phyloP scores from a whole-genome alignment of 2,113 vertebrate genomes.

The Athene cunicularia region DNA sequence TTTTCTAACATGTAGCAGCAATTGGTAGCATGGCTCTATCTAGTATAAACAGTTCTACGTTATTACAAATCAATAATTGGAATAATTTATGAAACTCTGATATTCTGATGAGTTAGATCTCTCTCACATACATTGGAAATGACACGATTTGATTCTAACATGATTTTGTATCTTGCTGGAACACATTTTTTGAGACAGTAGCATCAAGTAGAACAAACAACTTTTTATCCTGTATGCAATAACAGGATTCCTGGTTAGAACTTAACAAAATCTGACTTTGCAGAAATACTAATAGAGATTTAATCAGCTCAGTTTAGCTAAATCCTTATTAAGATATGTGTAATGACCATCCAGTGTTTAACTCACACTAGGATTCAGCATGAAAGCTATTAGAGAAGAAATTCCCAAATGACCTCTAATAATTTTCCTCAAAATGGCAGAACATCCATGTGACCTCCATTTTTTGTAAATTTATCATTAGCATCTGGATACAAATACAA shows the following conservation, averaged over 20 bases:
- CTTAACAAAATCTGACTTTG: constrained; percentile 40
- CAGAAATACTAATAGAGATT: constrained; percentile 41
- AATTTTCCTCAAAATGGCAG: not conserved
- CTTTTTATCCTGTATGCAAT: not conserved
- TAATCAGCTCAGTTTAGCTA: constrained; percentile 47
- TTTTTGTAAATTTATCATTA: not conserved
- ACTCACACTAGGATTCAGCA: not conserved
- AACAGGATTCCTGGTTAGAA: constrained; percentile 35
- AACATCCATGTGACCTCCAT: not conserved
- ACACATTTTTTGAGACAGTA: not conserved
- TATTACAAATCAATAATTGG: not conserved
- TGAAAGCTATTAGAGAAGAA: not conserved
- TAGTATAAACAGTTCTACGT: not conserved
- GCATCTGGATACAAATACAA: not conserved
- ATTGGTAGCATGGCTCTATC: not conserved
- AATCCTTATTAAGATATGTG: constrained; percentile 39
- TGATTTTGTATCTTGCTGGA: not conserved
- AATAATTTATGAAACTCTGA: not conserved
- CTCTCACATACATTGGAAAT: not conserved
- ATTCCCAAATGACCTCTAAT: not conserved
- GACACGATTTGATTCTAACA: not conserved
- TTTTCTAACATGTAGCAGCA: not conserved
- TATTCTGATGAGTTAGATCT: not conserved
- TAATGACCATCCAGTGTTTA: constrained; percentile 28
- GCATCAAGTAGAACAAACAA: not conserved